Evolutionary conservation across 2,797 vertebrate species (phyloP), one percentile per base, ranked within the genome.

Genomic region (Lagorchestes hirsutus): DNA sequence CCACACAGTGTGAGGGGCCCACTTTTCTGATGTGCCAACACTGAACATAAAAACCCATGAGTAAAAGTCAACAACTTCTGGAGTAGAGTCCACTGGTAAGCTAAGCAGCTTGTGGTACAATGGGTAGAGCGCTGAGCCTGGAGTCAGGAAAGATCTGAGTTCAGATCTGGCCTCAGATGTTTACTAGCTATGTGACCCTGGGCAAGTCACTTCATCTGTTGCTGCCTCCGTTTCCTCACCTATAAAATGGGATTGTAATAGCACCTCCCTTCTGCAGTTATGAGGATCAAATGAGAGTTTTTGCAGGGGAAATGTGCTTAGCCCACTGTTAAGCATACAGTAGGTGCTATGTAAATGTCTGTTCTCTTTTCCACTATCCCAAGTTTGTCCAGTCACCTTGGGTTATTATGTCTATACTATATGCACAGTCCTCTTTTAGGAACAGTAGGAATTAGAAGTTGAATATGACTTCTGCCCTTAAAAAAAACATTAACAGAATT

Each of bases 391-490:
- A 27, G 9, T 46, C 74, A 27, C 40, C 9, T 27, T 50, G 22
- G 74, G 40, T 27, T 27, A 4, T 50, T 2, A 40, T 28, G 24
- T 50, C 74, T 22, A 27, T 27, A 13, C 24, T 50, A 9, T 27
- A 11, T 46, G 10, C 10, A 1, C 40, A 87, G 74, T 8, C n/a
- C 22, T 46, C 4, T 24, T 95, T 95, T 91, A 90, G 56, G 91
- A 58, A 54, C 27, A 74, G 57, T n/a, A n/a, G 62, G 95, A 96
- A 55, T 95, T 95, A 91, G 96, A 94, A 92, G 52, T 94, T 82
- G 54, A 90, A 93, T 67, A 54, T 46, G 46, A n/a, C 82, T 57
- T 59, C 92, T 95, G n/a, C 91, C 93, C 55, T 95, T 94, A 58
- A 94, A 95, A 97, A 62, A 91, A 96, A 93, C 67, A 74, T 93